Evolutionary conservation across 1,140 invertebrate genomes (phyloP).

Genomic region (Drosophila tristis): DNA sequence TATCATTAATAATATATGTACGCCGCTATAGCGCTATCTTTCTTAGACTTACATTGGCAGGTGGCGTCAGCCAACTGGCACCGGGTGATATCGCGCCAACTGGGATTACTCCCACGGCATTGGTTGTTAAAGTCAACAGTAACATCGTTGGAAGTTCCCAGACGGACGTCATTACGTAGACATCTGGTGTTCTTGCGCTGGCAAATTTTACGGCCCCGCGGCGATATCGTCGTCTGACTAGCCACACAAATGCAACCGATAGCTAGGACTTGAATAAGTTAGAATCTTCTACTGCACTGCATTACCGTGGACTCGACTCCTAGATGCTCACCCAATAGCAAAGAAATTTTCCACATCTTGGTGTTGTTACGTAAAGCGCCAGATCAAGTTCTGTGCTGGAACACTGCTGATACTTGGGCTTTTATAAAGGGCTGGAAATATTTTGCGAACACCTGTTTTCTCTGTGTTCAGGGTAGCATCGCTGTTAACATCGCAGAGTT

Average conservation of each 20-base stretch:
- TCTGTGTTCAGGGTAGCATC: background rate
- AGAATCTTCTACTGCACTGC: too few relatives aligned
- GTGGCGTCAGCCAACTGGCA: slow-evolving; percentile 43
- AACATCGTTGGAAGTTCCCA: slow-evolving; percentile 37
- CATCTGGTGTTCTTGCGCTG: slow-evolving; percentile 10
- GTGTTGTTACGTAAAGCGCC: slow-evolving; percentile 3
- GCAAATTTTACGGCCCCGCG: slow-evolving; percentile 10
- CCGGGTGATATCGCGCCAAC: slow-evolving; percentile 44
- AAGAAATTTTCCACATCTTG: slow-evolving; percentile 50
- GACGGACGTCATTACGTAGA: background rate
- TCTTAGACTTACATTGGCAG: slow-evolving; percentile 58
- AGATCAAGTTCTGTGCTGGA: slow-evolving; percentile 16
- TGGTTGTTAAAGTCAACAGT: slow-evolving; percentile 25
- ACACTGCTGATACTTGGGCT: slow-evolving; percentile 1
- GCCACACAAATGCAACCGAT: slow-evolving; percentile 36
- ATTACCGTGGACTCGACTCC: too few relatives aligned
- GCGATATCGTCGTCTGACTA: slow-evolving; percentile 14
- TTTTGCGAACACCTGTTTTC: background rate
- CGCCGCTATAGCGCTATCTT: too few relatives aligned
- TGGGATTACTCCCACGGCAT: background rate
- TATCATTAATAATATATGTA: too few relatives aligned
- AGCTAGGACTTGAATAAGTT: slow-evolving; percentile 16
- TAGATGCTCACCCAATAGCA: slow-evolving; percentile 53
- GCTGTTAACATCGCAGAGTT: too few relatives aligned
- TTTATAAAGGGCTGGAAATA: slow-evolving; percentile 28